Conservation (phyloP, 2,113 vertebrate genomes). For the Noctilio leporinus region DNA sequence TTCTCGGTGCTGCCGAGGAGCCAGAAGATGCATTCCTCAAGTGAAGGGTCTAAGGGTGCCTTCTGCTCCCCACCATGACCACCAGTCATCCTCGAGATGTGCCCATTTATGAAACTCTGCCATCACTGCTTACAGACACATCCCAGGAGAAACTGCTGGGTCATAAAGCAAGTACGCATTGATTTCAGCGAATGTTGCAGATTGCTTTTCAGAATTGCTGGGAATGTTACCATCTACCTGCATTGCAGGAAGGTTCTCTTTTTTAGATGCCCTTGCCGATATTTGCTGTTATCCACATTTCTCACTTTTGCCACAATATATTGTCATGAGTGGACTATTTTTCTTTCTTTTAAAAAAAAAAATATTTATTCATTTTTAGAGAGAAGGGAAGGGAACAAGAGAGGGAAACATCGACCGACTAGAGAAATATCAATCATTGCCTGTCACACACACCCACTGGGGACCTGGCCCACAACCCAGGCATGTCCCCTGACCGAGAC, state of each 20-base stretch:
- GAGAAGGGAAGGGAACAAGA: no score
- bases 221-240: neutral
- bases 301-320: neutral
- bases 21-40: fast-evolving
- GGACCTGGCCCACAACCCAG: no score
- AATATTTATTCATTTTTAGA: no score
- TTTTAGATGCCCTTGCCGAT: neutral
- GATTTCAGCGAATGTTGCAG: neutral
- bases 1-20: neutral
- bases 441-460: no score
- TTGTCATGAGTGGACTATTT: neutral
- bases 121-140: neutral
- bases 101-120: neutral
- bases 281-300: neutral
- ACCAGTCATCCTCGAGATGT: neutral
- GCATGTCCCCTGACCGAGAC: no score
- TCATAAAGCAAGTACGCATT: neutral
- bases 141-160: neutral
- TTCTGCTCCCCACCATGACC: neutral
- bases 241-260: fast-evolving
- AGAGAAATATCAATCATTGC: no score
- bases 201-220: neutral
- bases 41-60: neutral
- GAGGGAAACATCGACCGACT: no score
- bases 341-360: no score